These are phyloP conservation scores for Petrocephalus sullivani DNA, from an alignment of 2,797 vertebrate genomes.

Conservation along the genomic window DNA sequence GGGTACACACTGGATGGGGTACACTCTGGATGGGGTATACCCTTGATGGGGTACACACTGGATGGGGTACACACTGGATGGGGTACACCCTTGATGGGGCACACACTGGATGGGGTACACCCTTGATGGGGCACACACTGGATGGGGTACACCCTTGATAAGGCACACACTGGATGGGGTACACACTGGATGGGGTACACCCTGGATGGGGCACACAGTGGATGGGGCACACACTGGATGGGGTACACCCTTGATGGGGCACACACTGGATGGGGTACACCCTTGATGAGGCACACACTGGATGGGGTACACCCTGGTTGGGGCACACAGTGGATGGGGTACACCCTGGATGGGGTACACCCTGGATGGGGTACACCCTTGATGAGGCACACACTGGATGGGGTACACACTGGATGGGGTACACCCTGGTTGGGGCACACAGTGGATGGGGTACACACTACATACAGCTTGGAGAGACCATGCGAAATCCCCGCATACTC, in stretches of 20 bases:
- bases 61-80: not conserved
- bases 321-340: not conserved
- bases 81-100: not conserved
- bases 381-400: not conserved
- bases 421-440: not conserved
- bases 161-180: not conserved
- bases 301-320: not conserved
- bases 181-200: not conserved
- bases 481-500: not conserved
- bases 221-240: too few species aligned
- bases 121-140: too few species aligned
- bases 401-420: not conserved
- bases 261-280: not conserved
- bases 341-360: not conserved
- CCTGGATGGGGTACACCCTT: not conserved
- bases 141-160: too few species aligned
- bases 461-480: not conserved
- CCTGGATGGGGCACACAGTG: not conserved
- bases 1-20: too few species aligned
- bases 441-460: not conserved
- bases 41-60: too few species aligned
- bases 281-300: not conserved
- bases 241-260: not conserved
- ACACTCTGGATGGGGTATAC: too few species aligned
- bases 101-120: not conserved